Percentiles rank a stretch among this genome's conserved stretches.
Conservation (phyloP, 2,797 vertebrate genomes). For the Amniataba percoides region DNA sequence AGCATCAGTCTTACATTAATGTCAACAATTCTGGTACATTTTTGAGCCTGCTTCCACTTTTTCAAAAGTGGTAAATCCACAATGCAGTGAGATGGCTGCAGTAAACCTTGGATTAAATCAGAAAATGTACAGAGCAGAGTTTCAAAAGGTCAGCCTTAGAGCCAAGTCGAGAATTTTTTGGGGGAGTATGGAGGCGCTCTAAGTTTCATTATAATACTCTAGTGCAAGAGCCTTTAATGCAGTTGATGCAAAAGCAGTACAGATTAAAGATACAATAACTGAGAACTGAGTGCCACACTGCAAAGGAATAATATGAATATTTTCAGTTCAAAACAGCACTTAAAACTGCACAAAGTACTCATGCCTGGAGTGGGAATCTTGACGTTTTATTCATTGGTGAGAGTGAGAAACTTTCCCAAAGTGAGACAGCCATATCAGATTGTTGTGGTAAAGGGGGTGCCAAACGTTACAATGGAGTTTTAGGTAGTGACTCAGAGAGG, state of each 20-base stretch:
- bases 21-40: background rate
- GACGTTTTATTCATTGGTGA: conserved; percentile 4
- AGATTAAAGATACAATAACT: conserved; percentile 31
- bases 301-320: conserved; percentile 30
- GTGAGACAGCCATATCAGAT: background rate
- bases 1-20: conserved; percentile 19
- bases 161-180: conserved; percentile 16
- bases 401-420: conserved; percentile 5
- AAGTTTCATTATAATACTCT: conserved; percentile 30
- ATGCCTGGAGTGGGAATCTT: conserved; percentile 11
- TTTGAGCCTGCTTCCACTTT: conserved; percentile 12
- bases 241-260: conserved; percentile 34
- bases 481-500: conserved; percentile 8
- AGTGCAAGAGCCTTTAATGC: conserved; percentile 26
- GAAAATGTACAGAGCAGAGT: conserved; percentile 26
- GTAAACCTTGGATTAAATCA: background rate
- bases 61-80: conserved; percentile 7
- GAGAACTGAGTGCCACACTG: conserved; percentile 4
- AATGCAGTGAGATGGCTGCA: background rate
- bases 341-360: conserved; percentile 7
- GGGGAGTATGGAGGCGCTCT: conserved; percentile 13
- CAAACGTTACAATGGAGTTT: conserved; percentile 13
- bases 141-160: conserved; percentile 49
- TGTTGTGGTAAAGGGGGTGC: background rate
- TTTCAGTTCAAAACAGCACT: conserved; percentile 12